Percentiles rank a stretch among this genome's conserved stretches.
Evolutionary conservation across 2,888 invertebrate genomes (phyloP).

Genomic region (Acronicta psi): DNA sequence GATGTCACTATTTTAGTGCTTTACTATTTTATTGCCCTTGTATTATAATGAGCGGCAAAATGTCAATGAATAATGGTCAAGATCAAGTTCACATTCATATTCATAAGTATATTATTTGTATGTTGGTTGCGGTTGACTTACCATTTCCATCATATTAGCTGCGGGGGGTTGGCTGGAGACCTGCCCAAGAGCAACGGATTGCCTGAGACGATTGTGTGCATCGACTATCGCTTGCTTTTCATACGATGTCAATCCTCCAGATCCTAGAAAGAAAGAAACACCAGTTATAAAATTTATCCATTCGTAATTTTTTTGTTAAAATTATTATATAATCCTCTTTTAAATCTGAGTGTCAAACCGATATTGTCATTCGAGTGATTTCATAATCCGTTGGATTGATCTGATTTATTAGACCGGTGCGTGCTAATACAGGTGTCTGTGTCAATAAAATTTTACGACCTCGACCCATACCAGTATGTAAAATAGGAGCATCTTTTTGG

Average conservation of each 20-base stretch:
- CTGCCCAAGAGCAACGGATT: constrained; percentile 93
- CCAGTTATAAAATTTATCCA: constrained; percentile 10
- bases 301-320: constrained; percentile 10
- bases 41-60: constrained; percentile 57
- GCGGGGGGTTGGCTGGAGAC: constrained; percentile 93
- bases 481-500: constrained; percentile 72
- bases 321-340: constrained; percentile 11
- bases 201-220: constrained; percentile 94
- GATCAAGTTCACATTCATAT: constrained; percentile 48
- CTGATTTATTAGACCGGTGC: constrained; percentile 78
- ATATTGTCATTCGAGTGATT: constrained; percentile 64
- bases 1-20: constrained; percentile 51
- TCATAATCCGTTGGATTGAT: constrained; percentile 70
- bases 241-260: constrained; percentile 91
- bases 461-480: constrained; percentile 79
- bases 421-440: constrained; percentile 80
- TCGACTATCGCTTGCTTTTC: constrained; percentile 94
- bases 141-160: constrained; percentile 96
- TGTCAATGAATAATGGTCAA: constrained; percentile 49
- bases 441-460: constrained; percentile 86
- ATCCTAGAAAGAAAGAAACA: constrained; percentile 78
- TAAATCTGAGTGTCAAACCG: constrained; percentile 63
- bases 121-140: constrained; percentile 71
- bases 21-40: constrained; percentile 46
- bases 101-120: constrained; percentile 17